Percentiles rank a stretch among this genome's conserved stretches.
phyloP scores from a whole-genome alignment of 2,113 vertebrate species.

The Pogonocichla stellata region DNA sequence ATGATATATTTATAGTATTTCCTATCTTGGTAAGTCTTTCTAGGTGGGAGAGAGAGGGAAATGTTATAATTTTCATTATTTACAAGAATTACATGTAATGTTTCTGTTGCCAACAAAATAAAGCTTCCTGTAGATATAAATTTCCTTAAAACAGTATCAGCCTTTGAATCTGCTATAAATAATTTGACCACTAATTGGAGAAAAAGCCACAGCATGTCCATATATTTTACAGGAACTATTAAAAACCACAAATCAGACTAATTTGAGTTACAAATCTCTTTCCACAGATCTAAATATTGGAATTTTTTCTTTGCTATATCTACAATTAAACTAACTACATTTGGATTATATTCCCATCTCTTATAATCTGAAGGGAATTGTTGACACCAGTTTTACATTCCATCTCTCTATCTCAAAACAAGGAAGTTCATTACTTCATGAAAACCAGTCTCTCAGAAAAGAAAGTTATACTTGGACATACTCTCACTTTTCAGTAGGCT shows the following conservation, averaged over 20 bases:
- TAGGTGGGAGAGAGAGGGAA: accelerated
- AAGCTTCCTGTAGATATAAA: not conserved
- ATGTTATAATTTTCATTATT: not conserved
- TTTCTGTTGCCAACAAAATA: not conserved
- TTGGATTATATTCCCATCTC: not conserved
- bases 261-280: not conserved
- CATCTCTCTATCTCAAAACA: not conserved
- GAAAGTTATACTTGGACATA: not conserved
- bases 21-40: not conserved
- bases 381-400: not conserved
- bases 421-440: not conserved
- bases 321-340: not conserved
- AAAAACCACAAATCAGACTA: not conserved
- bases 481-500: not conserved
- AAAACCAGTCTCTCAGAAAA: not conserved
- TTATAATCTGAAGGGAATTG: not conserved
- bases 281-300: not conserved
- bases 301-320: not conserved
- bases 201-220: not conserved
- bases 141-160: not conserved
- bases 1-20: not conserved
- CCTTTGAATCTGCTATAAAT: not conserved
- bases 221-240: not conserved
- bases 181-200: not conserved
- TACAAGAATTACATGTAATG: not conserved